phyloP scores from a whole-genome alignment of 2,797 vertebrate genomes.

The Siniperca scherzeri region DNA sequence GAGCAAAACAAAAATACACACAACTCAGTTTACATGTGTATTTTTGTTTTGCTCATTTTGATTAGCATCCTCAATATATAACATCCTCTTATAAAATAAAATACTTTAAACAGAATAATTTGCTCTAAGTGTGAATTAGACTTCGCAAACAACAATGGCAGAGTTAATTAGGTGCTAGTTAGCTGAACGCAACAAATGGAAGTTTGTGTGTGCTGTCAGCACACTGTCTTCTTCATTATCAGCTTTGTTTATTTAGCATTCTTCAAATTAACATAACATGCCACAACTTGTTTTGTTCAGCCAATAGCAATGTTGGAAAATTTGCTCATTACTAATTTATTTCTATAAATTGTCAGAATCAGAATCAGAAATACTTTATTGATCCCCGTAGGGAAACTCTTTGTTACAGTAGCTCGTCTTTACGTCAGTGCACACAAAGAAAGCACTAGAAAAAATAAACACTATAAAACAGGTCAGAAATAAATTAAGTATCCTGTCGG shows the following conservation, averaged over 20 bases:
- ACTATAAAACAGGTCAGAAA: no score
- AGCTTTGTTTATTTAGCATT: constrained; percentile 24
- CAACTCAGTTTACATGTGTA: constrained; percentile 18
- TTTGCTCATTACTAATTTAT: not conserved
- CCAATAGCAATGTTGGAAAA: not conserved
- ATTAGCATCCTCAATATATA: no score
- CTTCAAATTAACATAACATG: constrained; percentile 18
- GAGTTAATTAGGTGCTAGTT: constrained; percentile 54
- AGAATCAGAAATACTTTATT: no score
- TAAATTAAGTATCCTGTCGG: no score
- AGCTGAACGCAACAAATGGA: constrained; percentile 26
- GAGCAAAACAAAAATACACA: constrained; percentile 43
- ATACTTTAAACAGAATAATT: constrained; percentile 25
- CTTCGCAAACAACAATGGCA: constrained; percentile 36
- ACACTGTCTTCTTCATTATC: constrained; percentile 22
- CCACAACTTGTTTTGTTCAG: not conserved
- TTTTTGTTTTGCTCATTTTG: no score
- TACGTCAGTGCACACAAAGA: no score
- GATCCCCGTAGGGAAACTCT: no score
- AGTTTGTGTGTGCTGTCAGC: constrained; percentile 23
- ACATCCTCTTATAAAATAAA: constrained; percentile 22
- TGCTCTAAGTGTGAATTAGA: constrained; percentile 20
- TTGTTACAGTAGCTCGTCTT: no score
- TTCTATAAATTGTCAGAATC: not conserved
- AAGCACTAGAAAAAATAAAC: no score